Percentiles rank a stretch among this genome's conserved stretches.
Evolutionary conservation across 1,140 invertebrate genomes (phyloP).

Genomic region (Drosophila ohnishii): DNA sequence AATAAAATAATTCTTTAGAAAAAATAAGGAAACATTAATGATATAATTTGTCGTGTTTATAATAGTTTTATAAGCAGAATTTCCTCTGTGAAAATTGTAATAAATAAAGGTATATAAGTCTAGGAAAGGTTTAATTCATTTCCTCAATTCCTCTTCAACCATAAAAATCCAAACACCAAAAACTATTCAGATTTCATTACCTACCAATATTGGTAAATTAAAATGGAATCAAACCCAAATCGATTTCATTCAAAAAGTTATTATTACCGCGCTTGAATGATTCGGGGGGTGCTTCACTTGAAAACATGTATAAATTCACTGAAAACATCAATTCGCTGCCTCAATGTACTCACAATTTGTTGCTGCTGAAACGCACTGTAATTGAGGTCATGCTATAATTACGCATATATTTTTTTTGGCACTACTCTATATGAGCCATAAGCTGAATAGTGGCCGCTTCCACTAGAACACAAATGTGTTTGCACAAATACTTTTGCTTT

Average conservation of each 20-base stretch:
- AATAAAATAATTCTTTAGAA: background rate
- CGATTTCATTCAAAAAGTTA: slow-evolving; percentile 3
- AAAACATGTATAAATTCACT: slow-evolving; percentile 1
- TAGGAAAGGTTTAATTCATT: too few relatives aligned
- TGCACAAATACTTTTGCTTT: slow-evolving; percentile 35
- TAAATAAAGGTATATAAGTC: too few relatives aligned
- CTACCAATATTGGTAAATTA: slow-evolving; percentile 1
- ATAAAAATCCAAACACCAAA: background rate
- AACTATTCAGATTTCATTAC: background rate
- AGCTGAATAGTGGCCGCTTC: slow-evolving; percentile 1
- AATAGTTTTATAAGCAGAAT: background rate
- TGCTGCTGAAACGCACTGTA: slow-evolving; percentile 2
- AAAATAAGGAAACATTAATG: too few relatives aligned
- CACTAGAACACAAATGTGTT: slow-evolving; percentile 15
- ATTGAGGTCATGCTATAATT: slow-evolving; percentile 25
- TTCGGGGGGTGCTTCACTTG: background rate
- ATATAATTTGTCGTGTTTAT: background rate
- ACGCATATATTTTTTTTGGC: slow-evolving; percentile 22
- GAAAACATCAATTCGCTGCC: slow-evolving; percentile 4
- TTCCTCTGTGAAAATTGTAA: background rate
- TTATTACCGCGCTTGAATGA: slow-evolving; percentile 6
- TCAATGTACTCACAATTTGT: slow-evolving; percentile 1
- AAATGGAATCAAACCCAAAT: slow-evolving; percentile 8
- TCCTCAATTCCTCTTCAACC: background rate
- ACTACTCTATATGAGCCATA: slow-evolving; percentile 2